Base-by-base conservation (phyloP, 1,140 invertebrate species). In the Aricia agestis region DNA sequence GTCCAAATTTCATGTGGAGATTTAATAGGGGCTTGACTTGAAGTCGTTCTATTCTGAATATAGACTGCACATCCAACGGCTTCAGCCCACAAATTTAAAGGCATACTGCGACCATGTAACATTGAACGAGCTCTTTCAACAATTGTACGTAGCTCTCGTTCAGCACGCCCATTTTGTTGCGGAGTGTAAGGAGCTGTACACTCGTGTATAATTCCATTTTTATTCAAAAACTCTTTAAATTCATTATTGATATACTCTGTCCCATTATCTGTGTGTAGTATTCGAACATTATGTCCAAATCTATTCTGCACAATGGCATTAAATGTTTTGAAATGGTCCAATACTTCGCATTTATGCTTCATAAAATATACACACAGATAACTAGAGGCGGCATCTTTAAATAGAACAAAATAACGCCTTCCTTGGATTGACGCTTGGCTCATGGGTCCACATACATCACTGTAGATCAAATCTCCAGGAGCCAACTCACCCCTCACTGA, bases 91-190 rank as follows among this genome's bases (percentile, higher is more conserved):
- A 77, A 76, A 81, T 72, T 92, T 5, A 75, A 41, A 36, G 76
- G 70, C 4, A 92, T 63, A 42, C 80, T 70, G 18, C 73, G 68
- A 9, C 76, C 78, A 70, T 76, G 77, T 13, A 82, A 45, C 75
- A 84, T 81, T 45, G 79, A 82, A 10, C 79, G 73, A 15, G 81
- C 77, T 75, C 74, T 82, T 58, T 82, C 75, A 45, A 81, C 61
- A 2, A 83, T 74, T 6, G 83, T 83, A 10, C 80, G 66, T 42
- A 85, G 89, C 52, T 81, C 78, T 68, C 89, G 72, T 73, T 92
- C 92, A 11, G 85, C 82, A 0, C 80, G 72, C 2, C 92, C 91
- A 75, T 92, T 93, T 71, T 89, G 85, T 68, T 91, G 75, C 10
- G 82, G 87, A 2, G 82, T 85, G 58, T 84, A 82, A 1, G 82